Conservation (phyloP, 2,888 invertebrate genomes). For the Epirrhoe alternata region DNA sequence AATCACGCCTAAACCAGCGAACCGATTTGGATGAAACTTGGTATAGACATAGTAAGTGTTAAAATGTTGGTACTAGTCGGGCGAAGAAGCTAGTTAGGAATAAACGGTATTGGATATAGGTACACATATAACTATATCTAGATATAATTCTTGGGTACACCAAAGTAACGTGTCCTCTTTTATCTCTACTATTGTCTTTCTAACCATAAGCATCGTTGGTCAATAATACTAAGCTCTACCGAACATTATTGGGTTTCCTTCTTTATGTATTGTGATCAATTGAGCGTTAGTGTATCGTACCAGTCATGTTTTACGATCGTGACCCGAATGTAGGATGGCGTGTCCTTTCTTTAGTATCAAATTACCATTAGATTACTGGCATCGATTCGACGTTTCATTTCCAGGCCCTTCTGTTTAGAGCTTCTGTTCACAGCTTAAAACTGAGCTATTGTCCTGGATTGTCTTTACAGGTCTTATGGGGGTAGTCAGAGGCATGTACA, state of each 20-base stretch:
- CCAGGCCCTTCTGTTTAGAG: constrained; percentile 7
- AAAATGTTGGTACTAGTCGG: no score
- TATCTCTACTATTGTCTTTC: constrained; percentile 5
- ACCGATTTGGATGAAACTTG: no score
- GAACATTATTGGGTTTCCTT: constrained; percentile 22
- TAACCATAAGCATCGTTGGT: constrained; percentile 2
- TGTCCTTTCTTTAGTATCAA: constrained; percentile 51
- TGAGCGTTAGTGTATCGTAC: constrained; percentile 41
- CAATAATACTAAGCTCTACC: constrained; percentile 24
- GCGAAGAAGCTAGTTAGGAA: no score
- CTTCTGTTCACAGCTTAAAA: neutral
- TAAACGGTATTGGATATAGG: no score
- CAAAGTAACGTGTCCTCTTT: neutral
- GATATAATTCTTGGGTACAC: no score
- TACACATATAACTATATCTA: no score
- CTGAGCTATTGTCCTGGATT: constrained; percentile 3
- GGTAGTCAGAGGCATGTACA: no score
- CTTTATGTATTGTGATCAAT: constrained; percentile 40
- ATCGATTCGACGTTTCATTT: constrained; percentile 41
- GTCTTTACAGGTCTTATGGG: no score
- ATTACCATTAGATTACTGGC: constrained; percentile 47
- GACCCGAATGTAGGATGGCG: constrained; percentile 51
- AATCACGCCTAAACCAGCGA: no score
- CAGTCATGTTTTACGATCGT: constrained; percentile 54
- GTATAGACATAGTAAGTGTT: no score